phyloP scores from a whole-genome alignment of 2,888 invertebrate species.

The Drosophila lacicola region DNA sequence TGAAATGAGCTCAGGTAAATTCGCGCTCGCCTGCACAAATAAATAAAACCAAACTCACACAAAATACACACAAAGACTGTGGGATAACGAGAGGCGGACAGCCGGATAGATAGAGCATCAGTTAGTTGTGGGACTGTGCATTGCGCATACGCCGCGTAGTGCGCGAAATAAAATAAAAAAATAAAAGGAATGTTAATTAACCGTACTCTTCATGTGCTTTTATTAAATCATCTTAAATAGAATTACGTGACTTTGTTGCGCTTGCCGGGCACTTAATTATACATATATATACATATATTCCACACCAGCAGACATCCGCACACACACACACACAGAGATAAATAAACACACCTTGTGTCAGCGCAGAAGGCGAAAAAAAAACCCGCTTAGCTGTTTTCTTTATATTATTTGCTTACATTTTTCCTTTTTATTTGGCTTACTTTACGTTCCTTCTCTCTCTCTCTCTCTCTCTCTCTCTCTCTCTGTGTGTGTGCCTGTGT shows the following conservation, averaged over 20 bases:
- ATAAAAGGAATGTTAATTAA: conserved; percentile 57
- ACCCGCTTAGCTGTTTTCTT: conserved; percentile 65
- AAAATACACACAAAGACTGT: not conserved
- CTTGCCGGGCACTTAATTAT: conserved; percentile 68
- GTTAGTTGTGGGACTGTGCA: conserved; percentile 10
- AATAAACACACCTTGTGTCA: conserved; percentile 37
- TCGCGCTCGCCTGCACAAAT: conserved; percentile 32
- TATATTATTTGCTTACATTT: conserved; percentile 66
- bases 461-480: not conserved
- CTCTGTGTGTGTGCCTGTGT: conserved; percentile 2
- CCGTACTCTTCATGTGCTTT: conserved; percentile 51
- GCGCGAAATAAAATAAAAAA: conserved; percentile 36
- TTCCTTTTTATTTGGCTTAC: conserved; percentile 61
- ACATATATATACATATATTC: conserved; percentile 29
- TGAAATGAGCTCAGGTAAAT: conserved; percentile 37
- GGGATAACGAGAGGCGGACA: conserved; percentile 2
- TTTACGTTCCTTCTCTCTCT: conserved; percentile 20
- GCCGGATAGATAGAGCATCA: not conserved
- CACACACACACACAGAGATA: conserved; percentile 1
- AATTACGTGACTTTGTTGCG: conserved; percentile 72
- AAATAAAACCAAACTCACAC: conserved; percentile 29
- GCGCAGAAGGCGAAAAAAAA: conserved; percentile 40
- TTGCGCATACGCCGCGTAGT: conserved; percentile 56
- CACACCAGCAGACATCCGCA: not conserved
- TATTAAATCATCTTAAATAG: conserved; percentile 75